Evolutionary conservation across 2,888 invertebrate genomes (phyloP).

Genomic region (Metacarcinus magister): DNA sequence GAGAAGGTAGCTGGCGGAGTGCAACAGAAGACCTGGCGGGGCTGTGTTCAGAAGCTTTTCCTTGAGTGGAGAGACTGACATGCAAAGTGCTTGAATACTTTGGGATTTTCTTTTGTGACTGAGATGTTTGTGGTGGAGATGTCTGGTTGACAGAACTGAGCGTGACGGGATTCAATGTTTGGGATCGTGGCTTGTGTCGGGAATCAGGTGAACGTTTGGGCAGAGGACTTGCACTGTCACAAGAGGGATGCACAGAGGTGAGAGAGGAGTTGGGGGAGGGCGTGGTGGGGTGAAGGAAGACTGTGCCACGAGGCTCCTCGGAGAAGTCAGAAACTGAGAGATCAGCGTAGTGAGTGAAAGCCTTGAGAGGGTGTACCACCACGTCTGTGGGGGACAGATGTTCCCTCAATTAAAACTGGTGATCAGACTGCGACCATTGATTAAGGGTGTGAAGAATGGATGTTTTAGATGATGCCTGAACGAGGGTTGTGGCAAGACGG

Average conservation of each 20-base stretch:
- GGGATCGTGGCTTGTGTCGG: neutral
- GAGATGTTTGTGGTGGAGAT: neutral
- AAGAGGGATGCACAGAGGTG: slow-evolving; percentile 63
- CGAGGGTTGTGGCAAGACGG: neutral
- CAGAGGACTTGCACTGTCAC: neutral
- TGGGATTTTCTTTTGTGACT: slow-evolving; percentile 51
- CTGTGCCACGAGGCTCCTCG: slow-evolving; percentile 75
- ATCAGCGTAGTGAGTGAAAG: slow-evolving; percentile 80
- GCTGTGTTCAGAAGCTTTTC: slow-evolving; percentile 60
- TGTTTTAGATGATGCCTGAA: slow-evolving; percentile 69
- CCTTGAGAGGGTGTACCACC: slow-evolving; percentile 81
- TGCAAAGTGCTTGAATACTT: slow-evolving; percentile 77
- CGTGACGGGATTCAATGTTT: neutral
- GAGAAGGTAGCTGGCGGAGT: neutral
- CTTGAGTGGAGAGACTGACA: slow-evolving; percentile 73
- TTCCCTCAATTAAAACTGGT: slow-evolving; percentile 76
- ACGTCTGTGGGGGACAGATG: slow-evolving; percentile 81
- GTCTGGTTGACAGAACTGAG: neutral
- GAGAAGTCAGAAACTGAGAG: slow-evolving; percentile 76
- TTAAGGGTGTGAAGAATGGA: slow-evolving; percentile 64
- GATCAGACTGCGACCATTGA: slow-evolving; percentile 31
- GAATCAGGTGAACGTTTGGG: neutral
- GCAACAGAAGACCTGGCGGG: slow-evolving; percentile 5
- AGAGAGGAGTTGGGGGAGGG: slow-evolving; percentile 66
- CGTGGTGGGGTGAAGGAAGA: slow-evolving; percentile 59